Evolutionary conservation across 2,888 invertebrate species (phyloP).

Genomic region (Iphiclides podalirius): DNA sequence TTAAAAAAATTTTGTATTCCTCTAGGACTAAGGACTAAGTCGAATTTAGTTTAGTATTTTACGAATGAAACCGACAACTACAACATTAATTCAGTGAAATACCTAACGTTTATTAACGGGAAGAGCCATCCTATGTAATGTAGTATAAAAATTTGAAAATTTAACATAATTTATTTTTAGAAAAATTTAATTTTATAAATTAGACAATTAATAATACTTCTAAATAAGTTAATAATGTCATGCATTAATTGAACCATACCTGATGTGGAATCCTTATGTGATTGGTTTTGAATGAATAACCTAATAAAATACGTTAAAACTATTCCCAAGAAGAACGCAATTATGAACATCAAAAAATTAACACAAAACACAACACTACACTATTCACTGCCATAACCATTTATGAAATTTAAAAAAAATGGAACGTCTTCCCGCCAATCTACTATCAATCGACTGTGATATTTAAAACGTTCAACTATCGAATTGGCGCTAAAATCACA

Average conservation of each 20-base stretch:
- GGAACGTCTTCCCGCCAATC: conserved; percentile 58
- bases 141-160: too few relatives aligned
- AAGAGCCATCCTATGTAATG: too few relatives aligned
- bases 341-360: conserved; percentile 52
- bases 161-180: too few relatives aligned
- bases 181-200: too few relatives aligned
- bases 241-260: conserved; percentile 4
- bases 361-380: conserved; percentile 60
- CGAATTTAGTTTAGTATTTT: too few relatives aligned
- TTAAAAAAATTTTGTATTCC: too few relatives aligned
- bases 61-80: too few relatives aligned
- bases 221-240: too few relatives aligned
- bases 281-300: conserved; percentile 31
- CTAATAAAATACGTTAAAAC: conserved; percentile 50
- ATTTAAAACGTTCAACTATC: conserved; percentile 26
- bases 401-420: conserved; percentile 37
- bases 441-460: conserved; percentile 17
- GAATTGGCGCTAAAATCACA: conserved; percentile 29
- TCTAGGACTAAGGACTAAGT: too few relatives aligned
- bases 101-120: too few relatives aligned
- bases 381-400: conserved; percentile 48
- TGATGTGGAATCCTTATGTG: background rate
- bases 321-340: conserved; percentile 48
- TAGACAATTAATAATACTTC: too few relatives aligned
- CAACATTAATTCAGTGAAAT: too few relatives aligned